Base-by-base conservation (phyloP, 1,140 invertebrate genomes). In the Chrysoperla carnea region DNA sequence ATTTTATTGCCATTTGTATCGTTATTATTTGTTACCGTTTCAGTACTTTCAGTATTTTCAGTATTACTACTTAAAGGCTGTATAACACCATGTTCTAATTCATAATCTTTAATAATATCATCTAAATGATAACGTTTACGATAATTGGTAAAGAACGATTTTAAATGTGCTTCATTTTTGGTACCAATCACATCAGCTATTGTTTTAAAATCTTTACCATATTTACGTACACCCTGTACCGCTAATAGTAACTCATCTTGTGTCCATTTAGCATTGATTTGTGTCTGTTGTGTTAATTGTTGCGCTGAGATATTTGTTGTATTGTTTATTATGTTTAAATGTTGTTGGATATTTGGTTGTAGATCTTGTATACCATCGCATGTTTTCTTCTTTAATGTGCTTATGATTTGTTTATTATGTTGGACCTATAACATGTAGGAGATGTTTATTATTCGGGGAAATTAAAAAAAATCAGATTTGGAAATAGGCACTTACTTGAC, bases 141-240 rank as follows among this genome's bases (percentile, higher is more conserved):
- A 63, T 95, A 89, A 53, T 87, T 92, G 0, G 85, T 73, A 60
- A 84, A 94, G 66, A 96, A 97, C 27, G 77, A 81, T 43, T 85
- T 76, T 12, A 96, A 70, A 60, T 96, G 91, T 29, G 79, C 75
- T 61, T 95, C 90, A 4, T 84, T 92, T 66, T 97, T 97, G 17
- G 90, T 96, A 40, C 88, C 87, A 46, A 97, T 79, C 6, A 92
- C 79, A 62, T 96, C 90, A 11, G 92, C 88, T 46, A 97, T 95
- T 15, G 87, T 86, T 62, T 86, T 80, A 65, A 93, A 96, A 62
- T 96, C 84, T 67, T 90, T 93, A 51, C 93, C 93, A 66, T 90
- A 95, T 61, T 91, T 90, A 37, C 88, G 71, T 29, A 96, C 78
- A 43, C 72, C 91, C 62, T 94, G 84, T 27, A 94, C 83, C 8